Base-by-base conservation (phyloP, 2,888 invertebrate species). In the Carpatolechia fugitivella region DNA sequence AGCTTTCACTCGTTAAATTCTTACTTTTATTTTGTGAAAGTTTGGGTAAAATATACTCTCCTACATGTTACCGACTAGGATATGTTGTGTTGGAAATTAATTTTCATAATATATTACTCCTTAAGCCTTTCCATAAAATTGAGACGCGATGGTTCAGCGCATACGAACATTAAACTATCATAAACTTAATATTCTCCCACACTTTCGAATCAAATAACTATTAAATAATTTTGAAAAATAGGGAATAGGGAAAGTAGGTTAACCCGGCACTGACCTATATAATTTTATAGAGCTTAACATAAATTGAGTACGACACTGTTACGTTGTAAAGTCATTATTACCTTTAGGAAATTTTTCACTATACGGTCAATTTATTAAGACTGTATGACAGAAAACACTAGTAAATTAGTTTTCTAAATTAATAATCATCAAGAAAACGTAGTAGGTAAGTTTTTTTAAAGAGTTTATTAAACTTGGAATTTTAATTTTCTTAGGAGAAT, bases 211-310 rank as follows among this genome's bases (percentile, higher is more conserved):
- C 50, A 52, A 69, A 69, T 69, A 48, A 63, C 54, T 52, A 52
- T 20, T 31, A 24, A 56, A 49, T 49, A 54, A 57, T 47, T 41
- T 54, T 55, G 59, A 64, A 68, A 70, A 70, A 63, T 68, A 60
- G n/a, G n/a, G n/a, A n/a, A 61, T 60, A 73, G 80, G 70, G 78
- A 82, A 82, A 82, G 82, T 80, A 71, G 80, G 81, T 72, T 73
- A 76, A 56, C 61, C 71, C 64, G 64, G 69, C 62, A 58, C 63
- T 56, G 65, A 68, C 69, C 65, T 69, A 69, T 70, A 66, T 54
- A 54, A 57, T 36, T 55, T 54, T 54, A 57, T 49, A 59, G 60
- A 59, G 56, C 57, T 64, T 61, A 64, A 54, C 63, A 62, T 65
- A 65, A 64, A 62, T 64, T 61, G 56, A 57, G 55, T 52, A 36